Evolutionary conservation across 2,113 vertebrate genomes (phyloP).

Genomic region (Scortum barcoo): DNA sequence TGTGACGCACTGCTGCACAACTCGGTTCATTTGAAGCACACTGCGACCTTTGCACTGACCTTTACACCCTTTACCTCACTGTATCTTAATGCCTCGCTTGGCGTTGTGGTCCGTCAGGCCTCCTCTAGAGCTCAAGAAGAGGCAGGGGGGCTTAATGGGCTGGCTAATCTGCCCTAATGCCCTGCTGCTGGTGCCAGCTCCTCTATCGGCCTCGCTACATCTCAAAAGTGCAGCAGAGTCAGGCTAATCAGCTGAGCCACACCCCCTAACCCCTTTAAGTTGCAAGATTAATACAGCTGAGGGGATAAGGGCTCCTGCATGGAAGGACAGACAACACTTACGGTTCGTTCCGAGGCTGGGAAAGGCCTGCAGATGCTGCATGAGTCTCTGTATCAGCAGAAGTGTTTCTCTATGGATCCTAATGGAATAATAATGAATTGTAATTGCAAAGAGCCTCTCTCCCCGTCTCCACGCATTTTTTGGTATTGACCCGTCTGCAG

Average conservation of each 20-base stretch:
- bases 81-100: background rate
- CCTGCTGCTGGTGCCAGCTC: constrained; percentile 55
- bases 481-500: constrained; percentile 69
- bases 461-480: constrained; percentile 44
- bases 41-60: background rate
- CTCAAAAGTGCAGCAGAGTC: constrained; percentile 38
- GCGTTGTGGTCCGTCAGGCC: background rate
- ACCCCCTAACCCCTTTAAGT: constrained; percentile 57
- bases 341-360: constrained; percentile 15
- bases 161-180: constrained; percentile 73
- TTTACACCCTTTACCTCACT: constrained; percentile 1
- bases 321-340: constrained; percentile 27
- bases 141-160: constrained; percentile 39
- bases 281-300: constrained; percentile 62
- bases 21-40: background rate
- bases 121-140: constrained; percentile 41
- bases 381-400: constrained; percentile 19
- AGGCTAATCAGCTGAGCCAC: constrained; percentile 70
- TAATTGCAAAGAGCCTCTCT: constrained; percentile 60
- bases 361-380: constrained; percentile 27
- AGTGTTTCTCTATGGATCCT: constrained; percentile 47
- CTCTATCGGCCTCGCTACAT: constrained; percentile 42
- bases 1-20: background rate
- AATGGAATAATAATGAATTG: constrained; percentile 74
- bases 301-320: constrained; percentile 17